Percentiles rank a stretch among this genome's conserved stretches.
Conservation (phyloP, 1,140 invertebrate genomes). For the Fopius arisanus region DNA sequence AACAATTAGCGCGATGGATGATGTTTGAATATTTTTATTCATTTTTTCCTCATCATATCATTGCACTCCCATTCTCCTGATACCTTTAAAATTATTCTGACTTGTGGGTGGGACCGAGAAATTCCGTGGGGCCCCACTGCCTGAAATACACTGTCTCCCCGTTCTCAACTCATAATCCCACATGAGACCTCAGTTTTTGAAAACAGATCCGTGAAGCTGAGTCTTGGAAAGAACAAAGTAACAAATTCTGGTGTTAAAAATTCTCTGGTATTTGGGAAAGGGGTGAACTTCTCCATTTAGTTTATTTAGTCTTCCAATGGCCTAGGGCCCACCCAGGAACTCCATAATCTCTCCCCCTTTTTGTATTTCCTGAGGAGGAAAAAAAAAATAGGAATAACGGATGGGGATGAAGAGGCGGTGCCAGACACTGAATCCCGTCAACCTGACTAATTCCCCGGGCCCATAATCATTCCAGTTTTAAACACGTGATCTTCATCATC, state of each 20-base stretch:
- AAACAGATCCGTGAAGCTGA: background rate
- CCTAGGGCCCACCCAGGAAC: background rate
- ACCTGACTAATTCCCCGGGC: background rate
- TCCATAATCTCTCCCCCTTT: background rate
- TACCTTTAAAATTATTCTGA: background rate
- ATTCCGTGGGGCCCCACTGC: background rate
- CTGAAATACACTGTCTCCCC: background rate
- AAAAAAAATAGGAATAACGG: background rate
- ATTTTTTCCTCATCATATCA: background rate
- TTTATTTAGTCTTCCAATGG: background rate
- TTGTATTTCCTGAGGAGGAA: background rate
- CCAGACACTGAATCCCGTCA: background rate
- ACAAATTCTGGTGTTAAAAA: background rate
- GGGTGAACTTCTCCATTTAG: background rate
- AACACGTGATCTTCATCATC: conserved; percentile 17
- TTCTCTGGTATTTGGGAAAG: background rate
- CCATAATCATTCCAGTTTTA: background rate
- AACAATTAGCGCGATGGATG: conserved; percentile 27
- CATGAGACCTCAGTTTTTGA: background rate
- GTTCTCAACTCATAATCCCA: background rate
- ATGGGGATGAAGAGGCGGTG: background rate
- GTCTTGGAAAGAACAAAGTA: background rate
- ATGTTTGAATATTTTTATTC: background rate
- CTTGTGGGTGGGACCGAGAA: background rate
- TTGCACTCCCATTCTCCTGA: background rate